Evolutionary conservation across 2,113 vertebrate genomes (phyloP).

Genomic region (Patagioenas fasciata): DNA sequence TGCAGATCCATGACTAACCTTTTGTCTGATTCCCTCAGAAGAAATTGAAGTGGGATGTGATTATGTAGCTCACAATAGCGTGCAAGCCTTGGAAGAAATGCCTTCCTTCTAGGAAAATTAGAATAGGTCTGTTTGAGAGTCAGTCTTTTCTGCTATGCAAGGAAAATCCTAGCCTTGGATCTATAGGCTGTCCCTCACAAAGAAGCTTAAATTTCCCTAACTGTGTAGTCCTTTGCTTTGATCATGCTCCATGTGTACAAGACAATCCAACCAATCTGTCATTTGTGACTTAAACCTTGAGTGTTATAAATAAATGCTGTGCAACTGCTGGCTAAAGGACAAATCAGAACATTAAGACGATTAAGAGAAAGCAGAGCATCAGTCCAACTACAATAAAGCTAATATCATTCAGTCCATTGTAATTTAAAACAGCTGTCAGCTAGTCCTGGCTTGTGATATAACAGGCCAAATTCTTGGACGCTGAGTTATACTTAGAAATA

Average conservation of each 20-base stretch:
- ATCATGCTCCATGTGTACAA: constrained; percentile 60
- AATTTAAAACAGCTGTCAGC: constrained; percentile 79
- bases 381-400: constrained; percentile 70
- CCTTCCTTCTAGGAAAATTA: constrained; percentile 57
- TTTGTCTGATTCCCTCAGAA: constrained; percentile 7
- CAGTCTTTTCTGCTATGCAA: constrained; percentile 38
- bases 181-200: constrained; percentile 54
- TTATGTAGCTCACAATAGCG: neutral
- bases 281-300: constrained; percentile 65
- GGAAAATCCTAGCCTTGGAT: constrained; percentile 56
- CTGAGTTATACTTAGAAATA: constrained; percentile 84
- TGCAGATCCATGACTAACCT: constrained; percentile 1
- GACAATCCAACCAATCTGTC: constrained; percentile 67
- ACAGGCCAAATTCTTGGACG: constrained; percentile 80
- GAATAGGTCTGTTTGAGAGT: constrained; percentile 18
- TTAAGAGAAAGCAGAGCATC: constrained; percentile 58
- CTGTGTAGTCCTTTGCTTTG: constrained; percentile 56
- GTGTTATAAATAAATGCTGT: constrained; percentile 72
- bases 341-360: constrained; percentile 62
- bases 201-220: constrained; percentile 52
- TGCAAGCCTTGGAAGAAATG: constrained; percentile 29
- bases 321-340: constrained; percentile 54
- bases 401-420: constrained; percentile 63
- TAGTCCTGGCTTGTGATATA: constrained; percentile 71
- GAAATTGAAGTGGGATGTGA: constrained; percentile 37